phyloP scores from a whole-genome alignment of 1,140 invertebrate species.

The Lethrus apterus region DNA sequence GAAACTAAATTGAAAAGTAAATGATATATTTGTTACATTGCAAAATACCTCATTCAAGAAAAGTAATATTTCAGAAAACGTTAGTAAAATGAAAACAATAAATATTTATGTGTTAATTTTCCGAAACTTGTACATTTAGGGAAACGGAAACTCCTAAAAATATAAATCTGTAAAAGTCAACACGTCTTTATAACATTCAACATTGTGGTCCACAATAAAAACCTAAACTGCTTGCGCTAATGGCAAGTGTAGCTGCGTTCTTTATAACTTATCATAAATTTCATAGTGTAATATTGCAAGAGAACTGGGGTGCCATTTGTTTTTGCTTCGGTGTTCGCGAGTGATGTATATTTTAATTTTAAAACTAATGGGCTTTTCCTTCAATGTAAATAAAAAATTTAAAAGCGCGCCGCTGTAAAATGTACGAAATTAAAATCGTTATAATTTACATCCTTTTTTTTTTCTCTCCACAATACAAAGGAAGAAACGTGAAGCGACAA shows the following conservation, averaged over 20 bases:
- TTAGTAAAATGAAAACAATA: too few species aligned
- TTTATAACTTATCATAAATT: conserved; percentile 35
- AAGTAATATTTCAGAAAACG: too few species aligned
- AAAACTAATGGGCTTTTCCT: conserved; percentile 30
- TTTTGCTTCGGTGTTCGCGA: conserved; percentile 31
- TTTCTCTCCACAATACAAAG: not conserved
- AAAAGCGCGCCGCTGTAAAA: conserved; percentile 14
- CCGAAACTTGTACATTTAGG: too few species aligned
- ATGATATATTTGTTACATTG: too few species aligned
- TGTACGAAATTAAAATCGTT: conserved; percentile 22
- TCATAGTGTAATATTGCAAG: conserved; percentile 34
- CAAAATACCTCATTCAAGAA: too few species aligned
- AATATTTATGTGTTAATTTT: too few species aligned
- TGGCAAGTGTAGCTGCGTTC: conserved; percentile 24
- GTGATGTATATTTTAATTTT: conserved; percentile 37
- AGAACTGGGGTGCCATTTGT: conserved; percentile 31
- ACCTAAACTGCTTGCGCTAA: conserved; percentile 26
- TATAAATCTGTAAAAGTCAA: conserved; percentile 24
- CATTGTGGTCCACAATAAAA: conserved; percentile 27
- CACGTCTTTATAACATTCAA: conserved; percentile 25
- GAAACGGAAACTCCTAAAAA: too few species aligned
- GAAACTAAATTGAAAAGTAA: too few species aligned
- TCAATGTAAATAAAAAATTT: conserved; percentile 28
- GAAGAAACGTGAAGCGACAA: not conserved
- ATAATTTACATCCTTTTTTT: conserved; percentile 21